Evolutionary conservation across 2,113 vertebrate species (phyloP), one percentile per base, ranked within the genome.

Genomic region (Hypocryptadius cinnamomeus): DNA sequence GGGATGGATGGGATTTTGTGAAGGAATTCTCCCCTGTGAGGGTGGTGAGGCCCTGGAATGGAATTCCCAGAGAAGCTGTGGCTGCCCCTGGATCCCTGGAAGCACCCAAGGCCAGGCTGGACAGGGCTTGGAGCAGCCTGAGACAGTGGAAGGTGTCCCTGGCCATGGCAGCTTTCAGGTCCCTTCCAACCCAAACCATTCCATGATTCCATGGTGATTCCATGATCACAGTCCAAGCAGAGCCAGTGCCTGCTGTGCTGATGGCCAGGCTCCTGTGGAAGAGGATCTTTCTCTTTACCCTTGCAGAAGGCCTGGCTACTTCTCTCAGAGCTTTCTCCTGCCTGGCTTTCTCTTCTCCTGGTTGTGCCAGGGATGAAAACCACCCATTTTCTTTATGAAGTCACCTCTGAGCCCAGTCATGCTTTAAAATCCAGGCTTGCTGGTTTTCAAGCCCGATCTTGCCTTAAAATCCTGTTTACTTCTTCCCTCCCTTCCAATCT

Each of bases 71-170:
- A 61, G 24, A 3, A 35, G 15, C 50, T 44, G 63, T 8, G 63
- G 63, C 45, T 78, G 63, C 22, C 5, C 45, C 72, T 65, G 82
- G 42, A 60, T 69, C 39, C 33, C 45, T 60, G 54, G 44, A 0
- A 69, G 39, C 45, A 39, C 0, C 27, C 83, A 37, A 33, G 27
- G 22, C 33, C 27, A 15, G 33, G 39, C 0, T 77, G 83, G 54
- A 45, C 0, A 0, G 27, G 37, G 8, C 13, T 76, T 35, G 61
- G 53, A 53, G 15, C 10, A 1, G 0, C 14, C 53, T 68, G 63
- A 24, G 24, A 1, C 0, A 2, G 35, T 45, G 72, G 39, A 1
- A 61, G 6, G 1, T 61, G 19, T 39, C 23, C 39, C 47, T 61
- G 47, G 6, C 42, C 39, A 4, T 13, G 28, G 54, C 47, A 69